Conservation (phyloP, 2,797 vertebrate genomes). For the Parotocinclus haroldoi region DNA sequence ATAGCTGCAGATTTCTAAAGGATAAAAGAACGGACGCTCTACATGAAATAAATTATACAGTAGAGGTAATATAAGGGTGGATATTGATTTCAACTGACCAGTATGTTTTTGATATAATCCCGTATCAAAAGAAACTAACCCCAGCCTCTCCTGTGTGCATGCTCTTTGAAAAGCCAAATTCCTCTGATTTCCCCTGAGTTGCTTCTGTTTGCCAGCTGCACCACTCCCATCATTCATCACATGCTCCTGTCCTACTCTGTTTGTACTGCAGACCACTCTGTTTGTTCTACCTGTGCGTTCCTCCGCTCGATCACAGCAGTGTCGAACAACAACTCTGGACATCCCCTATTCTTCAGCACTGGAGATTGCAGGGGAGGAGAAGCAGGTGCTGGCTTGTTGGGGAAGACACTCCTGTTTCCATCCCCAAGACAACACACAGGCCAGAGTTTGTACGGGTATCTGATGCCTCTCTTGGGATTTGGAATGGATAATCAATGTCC, state of each 20-base stretch:
- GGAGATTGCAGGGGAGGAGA: conserved; percentile 13
- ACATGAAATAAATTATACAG: too few species aligned
- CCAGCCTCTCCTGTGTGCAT: background rate
- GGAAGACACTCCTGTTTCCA: conserved; percentile 7
- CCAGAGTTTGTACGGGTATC: background rate
- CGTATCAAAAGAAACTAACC: background rate
- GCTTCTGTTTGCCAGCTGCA: conserved; percentile 39
- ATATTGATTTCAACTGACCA: too few species aligned
- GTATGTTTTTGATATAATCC: too few species aligned
- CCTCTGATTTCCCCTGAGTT: conserved; percentile 33
- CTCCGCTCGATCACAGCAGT: conserved; percentile 34
- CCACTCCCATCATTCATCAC: conserved; percentile 80
- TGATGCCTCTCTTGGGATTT: background rate
- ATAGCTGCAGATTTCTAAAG: too few species aligned
- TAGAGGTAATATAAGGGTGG: too few species aligned
- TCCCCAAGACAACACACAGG: background rate
- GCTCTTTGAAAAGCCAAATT: conserved; percentile 18
- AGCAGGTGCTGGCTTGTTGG: conserved; percentile 35
- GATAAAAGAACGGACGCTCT: too few species aligned
- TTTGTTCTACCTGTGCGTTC: conserved; percentile 68
- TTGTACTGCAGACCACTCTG: conserved; percentile 78
- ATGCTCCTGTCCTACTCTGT: conserved; percentile 83
- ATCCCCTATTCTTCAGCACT: conserved; percentile 31
- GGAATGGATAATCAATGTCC: conserved; percentile 7
- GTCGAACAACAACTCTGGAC: conserved; percentile 35